Evolutionary conservation across 2,113 vertebrate genomes (phyloP).

Genomic region (Nycticebus coucang): DNA sequence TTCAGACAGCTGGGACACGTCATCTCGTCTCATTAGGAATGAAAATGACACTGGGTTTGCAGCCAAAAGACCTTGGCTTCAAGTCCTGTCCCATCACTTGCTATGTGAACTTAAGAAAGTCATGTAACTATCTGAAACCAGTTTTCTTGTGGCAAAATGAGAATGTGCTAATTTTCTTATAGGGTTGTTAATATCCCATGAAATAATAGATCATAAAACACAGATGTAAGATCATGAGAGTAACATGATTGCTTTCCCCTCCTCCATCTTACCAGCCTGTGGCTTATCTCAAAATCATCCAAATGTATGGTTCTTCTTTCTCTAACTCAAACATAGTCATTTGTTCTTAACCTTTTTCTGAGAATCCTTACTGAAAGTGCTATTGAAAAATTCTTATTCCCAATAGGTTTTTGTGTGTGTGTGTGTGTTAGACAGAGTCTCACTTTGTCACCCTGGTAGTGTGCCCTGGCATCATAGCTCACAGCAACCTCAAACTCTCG

Average conservation of each 20-base stretch:
- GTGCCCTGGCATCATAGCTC: no score
- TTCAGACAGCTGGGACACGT: no score
- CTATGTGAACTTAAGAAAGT: neutral
- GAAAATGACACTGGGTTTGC: neutral
- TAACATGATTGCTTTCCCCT: neutral
- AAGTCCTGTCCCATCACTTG: neutral
- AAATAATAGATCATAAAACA: neutral
- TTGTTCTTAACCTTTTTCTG: neutral
- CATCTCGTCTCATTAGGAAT: fast-evolving
- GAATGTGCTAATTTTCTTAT: neutral
- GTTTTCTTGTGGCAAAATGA: neutral
- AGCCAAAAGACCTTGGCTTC: neutral
- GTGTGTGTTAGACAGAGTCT: neutral
- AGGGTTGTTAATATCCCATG: neutral
- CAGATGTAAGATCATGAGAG: neutral
- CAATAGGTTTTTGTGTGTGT: neutral
- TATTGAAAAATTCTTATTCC: neutral
- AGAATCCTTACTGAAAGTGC: constrained; percentile 19
- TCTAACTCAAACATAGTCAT: neutral
- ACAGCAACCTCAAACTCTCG: no score
- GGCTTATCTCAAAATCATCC: neutral
- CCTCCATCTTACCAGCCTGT: neutral
- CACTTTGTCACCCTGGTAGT: no score
- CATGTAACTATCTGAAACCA: neutral
- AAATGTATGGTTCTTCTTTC: neutral